Evolutionary conservation across 2,888 invertebrate species (phyloP).

Genomic region (Notodonta ziczac): DNA sequence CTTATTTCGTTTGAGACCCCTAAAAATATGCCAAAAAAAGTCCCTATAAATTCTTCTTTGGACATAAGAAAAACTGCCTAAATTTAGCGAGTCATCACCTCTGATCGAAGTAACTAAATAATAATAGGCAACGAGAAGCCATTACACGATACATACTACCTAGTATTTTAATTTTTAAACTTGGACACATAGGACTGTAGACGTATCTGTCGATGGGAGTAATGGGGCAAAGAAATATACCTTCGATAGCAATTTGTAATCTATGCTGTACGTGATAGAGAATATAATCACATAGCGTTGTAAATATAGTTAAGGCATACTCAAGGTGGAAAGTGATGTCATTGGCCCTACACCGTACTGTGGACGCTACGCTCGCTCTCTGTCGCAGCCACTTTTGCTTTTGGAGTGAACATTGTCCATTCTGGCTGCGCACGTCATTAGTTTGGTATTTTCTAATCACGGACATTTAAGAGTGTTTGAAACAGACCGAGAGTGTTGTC

Average conservation of each 20-base stretch:
- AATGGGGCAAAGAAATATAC: conserved; percentile 38
- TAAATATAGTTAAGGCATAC: conserved; percentile 49
- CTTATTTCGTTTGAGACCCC: too few species aligned
- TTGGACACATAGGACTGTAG: conserved; percentile 58
- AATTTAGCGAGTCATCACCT: too few species aligned
- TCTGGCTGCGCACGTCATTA: conserved; percentile 71
- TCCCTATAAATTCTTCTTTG: too few species aligned
- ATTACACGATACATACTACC: conserved; percentile 37
- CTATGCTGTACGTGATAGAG: conserved; percentile 48
- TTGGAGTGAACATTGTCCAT: conserved; percentile 74
- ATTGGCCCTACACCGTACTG: conserved; percentile 72
- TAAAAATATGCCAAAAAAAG: too few species aligned
- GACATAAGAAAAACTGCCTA: too few species aligned
- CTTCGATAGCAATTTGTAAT: conserved; percentile 41
- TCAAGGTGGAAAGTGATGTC: conserved; percentile 66
- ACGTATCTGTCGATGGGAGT: conserved; percentile 34
- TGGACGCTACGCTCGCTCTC: conserved; percentile 68
- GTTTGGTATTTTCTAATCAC: conserved; percentile 75
- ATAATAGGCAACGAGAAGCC: conserved; percentile 29
- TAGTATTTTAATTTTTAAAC: conserved; percentile 51
- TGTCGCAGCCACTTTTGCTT: conserved; percentile 78
- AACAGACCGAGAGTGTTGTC: conserved; percentile 23
- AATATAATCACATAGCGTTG: conserved; percentile 41
- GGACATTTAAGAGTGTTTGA: conserved; percentile 50
- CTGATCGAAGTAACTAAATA: not conserved